phyloP scores from a whole-genome alignment of 2,888 invertebrate species.

The Eupithecia subumbrata region DNA sequence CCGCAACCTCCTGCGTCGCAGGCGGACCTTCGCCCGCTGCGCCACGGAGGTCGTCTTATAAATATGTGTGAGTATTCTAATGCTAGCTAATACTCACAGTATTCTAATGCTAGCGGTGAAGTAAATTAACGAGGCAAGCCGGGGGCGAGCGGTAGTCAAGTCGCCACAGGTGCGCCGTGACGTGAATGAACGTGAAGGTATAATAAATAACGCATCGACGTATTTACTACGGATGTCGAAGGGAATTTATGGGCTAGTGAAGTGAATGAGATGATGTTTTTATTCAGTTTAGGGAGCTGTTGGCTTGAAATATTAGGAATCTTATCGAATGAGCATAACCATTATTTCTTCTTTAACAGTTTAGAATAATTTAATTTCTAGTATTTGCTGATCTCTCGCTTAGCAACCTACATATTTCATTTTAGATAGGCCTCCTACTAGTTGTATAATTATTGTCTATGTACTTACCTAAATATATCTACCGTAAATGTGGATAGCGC shows the following conservation, averaged over 20 bases:
- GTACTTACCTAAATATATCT: too few relatives aligned
- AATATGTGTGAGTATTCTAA: not conserved
- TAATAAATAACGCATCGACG: conserved; percentile 12
- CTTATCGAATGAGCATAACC: not conserved
- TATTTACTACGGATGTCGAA: conserved; percentile 9
- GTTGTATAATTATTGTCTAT: too few relatives aligned
- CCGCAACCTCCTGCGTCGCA: too few relatives aligned
- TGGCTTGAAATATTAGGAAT: not conserved
- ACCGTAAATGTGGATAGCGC: too few relatives aligned
- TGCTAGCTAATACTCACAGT: too few relatives aligned
- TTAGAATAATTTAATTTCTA: too few relatives aligned
- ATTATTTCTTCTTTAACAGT: too few relatives aligned
- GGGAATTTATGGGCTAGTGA: not conserved
- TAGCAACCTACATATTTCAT: too few relatives aligned
- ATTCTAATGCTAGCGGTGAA: not conserved
- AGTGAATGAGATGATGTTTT: not conserved
- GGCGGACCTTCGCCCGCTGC: too few relatives aligned
- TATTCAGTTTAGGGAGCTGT: not conserved
- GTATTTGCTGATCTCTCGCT: too few relatives aligned
- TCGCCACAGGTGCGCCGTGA: not conserved
- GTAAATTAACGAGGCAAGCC: not conserved
- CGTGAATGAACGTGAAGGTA: conserved; percentile 3
- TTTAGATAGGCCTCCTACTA: too few relatives aligned
- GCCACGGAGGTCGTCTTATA: too few relatives aligned
- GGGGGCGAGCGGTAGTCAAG: not conserved